Conservation (phyloP, 2,113 vertebrate species). For the Echinops telfairi region DNA sequence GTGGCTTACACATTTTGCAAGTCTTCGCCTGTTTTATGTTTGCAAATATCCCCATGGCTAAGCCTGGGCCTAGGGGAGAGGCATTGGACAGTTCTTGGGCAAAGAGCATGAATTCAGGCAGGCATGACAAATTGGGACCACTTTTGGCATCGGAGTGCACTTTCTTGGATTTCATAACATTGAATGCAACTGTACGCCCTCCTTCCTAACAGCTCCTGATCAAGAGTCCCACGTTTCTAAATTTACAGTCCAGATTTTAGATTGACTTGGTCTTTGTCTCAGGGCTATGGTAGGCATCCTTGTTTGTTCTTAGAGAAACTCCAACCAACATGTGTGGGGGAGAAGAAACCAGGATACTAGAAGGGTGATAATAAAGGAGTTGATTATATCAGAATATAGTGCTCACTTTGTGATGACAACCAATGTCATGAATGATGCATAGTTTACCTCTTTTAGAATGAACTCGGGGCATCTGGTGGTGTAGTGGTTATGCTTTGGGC, state of each 20-base stretch:
- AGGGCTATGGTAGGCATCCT: neutral
- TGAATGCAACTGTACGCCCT: neutral
- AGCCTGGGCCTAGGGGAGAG: neutral
- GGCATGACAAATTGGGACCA: neutral
- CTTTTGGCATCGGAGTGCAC: neutral
- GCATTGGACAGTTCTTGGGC: neutral
- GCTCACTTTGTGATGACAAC: neutral
- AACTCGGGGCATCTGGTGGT: too few species aligned
- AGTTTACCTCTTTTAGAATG: neutral
- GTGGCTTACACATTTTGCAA: neutral
- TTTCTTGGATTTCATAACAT: conserved; percentile 24
- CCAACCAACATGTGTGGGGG: neutral
- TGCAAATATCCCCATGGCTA: neutral
- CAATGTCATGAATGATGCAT: neutral
- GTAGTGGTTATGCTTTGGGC: too few species aligned
- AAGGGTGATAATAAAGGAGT: neutral
- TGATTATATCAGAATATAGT: neutral
- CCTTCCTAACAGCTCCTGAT: neutral
- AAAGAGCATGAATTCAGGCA: conserved; percentile 14
- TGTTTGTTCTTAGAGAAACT: neutral
- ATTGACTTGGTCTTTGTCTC: neutral
- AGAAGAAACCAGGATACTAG: neutral
- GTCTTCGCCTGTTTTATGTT: conserved; percentile 31
- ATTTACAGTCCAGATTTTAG: conserved; percentile 28
- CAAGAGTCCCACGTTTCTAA: neutral